Percentiles rank a stretch among this genome's conserved stretches.
Conservation (phyloP, 53 echinoderm and acorn worm species). For the Holothuria leucospilota region DNA sequence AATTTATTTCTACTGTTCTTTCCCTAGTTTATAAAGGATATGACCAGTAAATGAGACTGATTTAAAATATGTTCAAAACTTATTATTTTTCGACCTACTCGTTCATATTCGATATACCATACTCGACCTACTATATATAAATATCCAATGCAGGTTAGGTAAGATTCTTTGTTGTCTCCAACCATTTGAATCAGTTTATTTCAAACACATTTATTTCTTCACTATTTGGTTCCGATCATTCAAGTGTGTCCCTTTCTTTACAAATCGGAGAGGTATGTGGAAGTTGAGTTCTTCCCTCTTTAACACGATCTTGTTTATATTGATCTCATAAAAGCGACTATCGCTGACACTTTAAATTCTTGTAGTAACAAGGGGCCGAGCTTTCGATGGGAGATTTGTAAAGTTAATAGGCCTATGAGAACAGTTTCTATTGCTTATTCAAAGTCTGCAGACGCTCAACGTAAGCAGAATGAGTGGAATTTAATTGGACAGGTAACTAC, state of each 20-base stretch:
- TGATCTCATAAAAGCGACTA: not conserved
- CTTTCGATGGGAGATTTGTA: not conserved
- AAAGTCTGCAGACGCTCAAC: not conserved
- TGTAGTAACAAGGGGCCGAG: not conserved
- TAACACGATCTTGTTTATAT: not conserved
- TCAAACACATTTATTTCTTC: not conserved
- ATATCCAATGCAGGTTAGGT: too few species aligned
- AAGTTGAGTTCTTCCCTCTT: not conserved
- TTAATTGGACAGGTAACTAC: not conserved
- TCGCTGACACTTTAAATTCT: not conserved
- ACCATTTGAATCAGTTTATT: not conserved
- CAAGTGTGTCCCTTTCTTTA: not conserved
- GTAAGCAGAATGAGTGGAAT: not conserved
- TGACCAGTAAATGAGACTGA: too few species aligned
- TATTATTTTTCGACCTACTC: too few species aligned
- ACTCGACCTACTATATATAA: too few species aligned
- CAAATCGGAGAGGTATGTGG: not conserved
- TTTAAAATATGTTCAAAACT: too few species aligned
- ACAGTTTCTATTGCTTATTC: not conserved
- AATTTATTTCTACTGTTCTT: too few species aligned
- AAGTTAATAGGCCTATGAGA: not conserved
- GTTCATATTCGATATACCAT: too few species aligned
- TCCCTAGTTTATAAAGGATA: too few species aligned
- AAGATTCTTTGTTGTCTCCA: not conserved
- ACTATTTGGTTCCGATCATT: conserved; percentile 7